Base-by-base conservation (phyloP, 2,797 vertebrate species). In the Smutsia temminckii region DNA sequence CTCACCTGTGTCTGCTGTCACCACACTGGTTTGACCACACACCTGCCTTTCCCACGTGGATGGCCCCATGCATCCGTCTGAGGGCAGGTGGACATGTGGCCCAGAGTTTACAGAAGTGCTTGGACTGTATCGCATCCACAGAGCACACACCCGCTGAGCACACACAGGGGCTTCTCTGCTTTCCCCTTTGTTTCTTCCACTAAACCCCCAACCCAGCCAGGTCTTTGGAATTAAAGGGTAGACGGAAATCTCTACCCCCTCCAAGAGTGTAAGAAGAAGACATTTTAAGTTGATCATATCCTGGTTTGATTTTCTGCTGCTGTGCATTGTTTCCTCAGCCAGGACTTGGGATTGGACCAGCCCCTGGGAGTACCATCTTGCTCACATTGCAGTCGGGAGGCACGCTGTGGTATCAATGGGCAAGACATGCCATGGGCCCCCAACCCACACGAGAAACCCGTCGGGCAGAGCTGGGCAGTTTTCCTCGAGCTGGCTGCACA, bases 131-230 rank as follows among this genome's bases (percentile, higher is more conserved):
- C 9, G 0, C 12, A 3, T 20, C 6, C 1, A 0, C 46, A 12
- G 11, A 12, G 46, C 46, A 46, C 46, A 46, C 10, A 2, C 46
- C 46, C 11, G 11, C 11, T 11, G 46, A 2, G 68, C 68, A 27
- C 75, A 29, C 5, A 6, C 3, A 10, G 66, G 84, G 64, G 20
- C n/a, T 17, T 25, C 2, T 66, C 42, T 42, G 34, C 18, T 16
- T 72, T 5, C 32, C 34, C 55, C 21, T 78, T 46, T 69, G 42
- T 57, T 3, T 66, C 51, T 55, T 49, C 71, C 25, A 21, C 49
- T 13, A 32, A 59, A 25, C 42, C 20, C 25, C 29, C 21, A 23
- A 97, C 93, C 93, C 95, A 1, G 89, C 95, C 83, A 87, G 97
- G 92, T 32, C 77, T 90, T 25, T 29, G 37, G 59, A 32, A 63